Base-by-base conservation (phyloP, 2,888 invertebrate species). In the Clitarchus hookeri region DNA sequence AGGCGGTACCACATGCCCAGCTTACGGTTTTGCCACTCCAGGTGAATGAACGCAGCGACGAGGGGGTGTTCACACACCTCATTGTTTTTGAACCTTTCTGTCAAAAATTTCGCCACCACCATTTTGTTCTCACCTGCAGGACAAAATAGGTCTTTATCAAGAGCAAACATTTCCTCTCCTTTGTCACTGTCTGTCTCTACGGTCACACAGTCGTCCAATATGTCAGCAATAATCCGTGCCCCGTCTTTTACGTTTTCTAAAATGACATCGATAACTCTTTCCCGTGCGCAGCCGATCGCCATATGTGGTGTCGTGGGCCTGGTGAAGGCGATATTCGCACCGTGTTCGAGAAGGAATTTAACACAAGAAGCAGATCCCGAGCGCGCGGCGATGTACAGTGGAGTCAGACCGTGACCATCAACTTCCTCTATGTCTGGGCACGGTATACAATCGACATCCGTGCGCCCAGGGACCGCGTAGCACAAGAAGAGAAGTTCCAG, bases 1-100 rank as follows among this genome's bases (percentile, higher is more conserved):
- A 82, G 23, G 44, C 82, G 82, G 82, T 82, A 82, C 82, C 82
- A 82, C 82, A 82, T 27, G 19, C 27, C 82, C 36, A 82, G 23
- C 13, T 23, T 26, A 4, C 44, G 82, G 44, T 27, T 16, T 23
- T 82, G 44, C 82, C 82, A 82, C 44, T 82, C 82, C 82, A 82
- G 82, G 27, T 82, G 82, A 16, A 82, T 13, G 44, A 82, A 82
- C 8, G 82, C 82, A 23, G 44, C 36, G 16, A 82, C 23, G 13
- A 82, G 82, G 23, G 82, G 82, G 13, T 82, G 82, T 23, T 82
- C 82, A 19, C 44, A 44, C 6, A 82, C 13, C 16, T 23, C 44
- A 23, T 6, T 26, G 12, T 23, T 16, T 13, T 44, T 36, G 11
- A 23, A 44, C 82, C 44, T 13, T 12, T 82, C 82, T 16, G 19